Evolutionary conservation across 2,113 vertebrate genomes (phyloP).

Genomic region (Prietella phreatophila): DNA sequence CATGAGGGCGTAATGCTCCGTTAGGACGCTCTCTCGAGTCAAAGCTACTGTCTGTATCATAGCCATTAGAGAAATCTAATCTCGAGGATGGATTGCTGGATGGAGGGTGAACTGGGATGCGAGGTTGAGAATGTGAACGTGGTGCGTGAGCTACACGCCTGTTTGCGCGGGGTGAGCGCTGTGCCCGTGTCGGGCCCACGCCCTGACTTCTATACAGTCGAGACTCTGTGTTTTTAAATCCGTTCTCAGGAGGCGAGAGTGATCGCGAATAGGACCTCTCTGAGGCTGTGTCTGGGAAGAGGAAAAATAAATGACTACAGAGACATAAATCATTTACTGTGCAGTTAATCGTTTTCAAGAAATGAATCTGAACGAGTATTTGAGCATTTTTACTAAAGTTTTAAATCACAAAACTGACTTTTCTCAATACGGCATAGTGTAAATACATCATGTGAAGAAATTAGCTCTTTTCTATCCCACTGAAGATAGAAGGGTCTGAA

Average conservation of each 20-base stretch:
- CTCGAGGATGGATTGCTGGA: constrained; percentile 53
- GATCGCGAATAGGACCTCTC: constrained; percentile 76
- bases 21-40: constrained; percentile 77
- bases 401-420: background rate
- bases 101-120: constrained; percentile 57
- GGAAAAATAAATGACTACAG: background rate
- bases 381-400: background rate
- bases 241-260: constrained; percentile 78
- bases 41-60: constrained; percentile 88
- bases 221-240: constrained; percentile 74
- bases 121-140: constrained; percentile 53
- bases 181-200: constrained; percentile 74
- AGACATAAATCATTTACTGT: background rate
- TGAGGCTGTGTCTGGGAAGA: constrained; percentile 68
- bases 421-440: background rate
- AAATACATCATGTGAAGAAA: background rate
- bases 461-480: background rate
- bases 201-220: constrained; percentile 83
- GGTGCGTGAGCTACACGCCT: constrained; percentile 61
- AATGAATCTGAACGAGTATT: background rate
- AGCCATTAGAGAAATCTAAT: constrained; percentile 72
- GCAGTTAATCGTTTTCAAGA: background rate
- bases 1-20: constrained; percentile 61
- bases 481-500: constrained; percentile 5
- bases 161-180: constrained; percentile 61